Evolutionary conservation across 2,888 invertebrate species (phyloP).

Genomic region (Himalopsyche japonica): DNA sequence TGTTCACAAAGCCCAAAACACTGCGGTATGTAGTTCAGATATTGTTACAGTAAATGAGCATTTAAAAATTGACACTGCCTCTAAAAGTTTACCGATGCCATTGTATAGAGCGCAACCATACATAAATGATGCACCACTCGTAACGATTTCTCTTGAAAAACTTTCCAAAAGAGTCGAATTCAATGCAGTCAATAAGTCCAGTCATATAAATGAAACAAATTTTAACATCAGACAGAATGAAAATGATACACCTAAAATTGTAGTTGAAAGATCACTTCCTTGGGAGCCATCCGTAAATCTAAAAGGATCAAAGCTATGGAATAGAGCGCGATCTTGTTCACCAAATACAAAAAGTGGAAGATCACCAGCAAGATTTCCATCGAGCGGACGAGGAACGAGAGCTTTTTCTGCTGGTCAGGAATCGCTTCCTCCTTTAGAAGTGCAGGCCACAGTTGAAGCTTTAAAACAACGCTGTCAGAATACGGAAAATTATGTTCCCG

Average conservation of each 20-base stretch:
- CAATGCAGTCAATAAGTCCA: background rate
- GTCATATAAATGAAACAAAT: background rate
- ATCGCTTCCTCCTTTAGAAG: background rate
- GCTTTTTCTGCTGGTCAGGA: slow-evolving; percentile 34
- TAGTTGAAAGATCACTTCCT: slow-evolving; percentile 8
- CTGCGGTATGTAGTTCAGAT: background rate
- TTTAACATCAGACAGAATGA: background rate
- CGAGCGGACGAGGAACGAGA: slow-evolving; percentile 19
- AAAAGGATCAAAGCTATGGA: slow-evolving; percentile 27
- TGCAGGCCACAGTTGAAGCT: slow-evolving; percentile 49
- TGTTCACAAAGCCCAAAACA: background rate
- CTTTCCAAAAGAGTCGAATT: slow-evolving; percentile 22
- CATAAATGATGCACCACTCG: background rate
- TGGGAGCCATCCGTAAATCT: background rate
- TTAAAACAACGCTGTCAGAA: slow-evolving; percentile 60
- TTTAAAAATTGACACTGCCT: background rate
- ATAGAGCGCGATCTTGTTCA: slow-evolving; percentile 54
- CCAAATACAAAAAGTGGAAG: slow-evolving; percentile 46
- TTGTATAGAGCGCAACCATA: slow-evolving; percentile 31
- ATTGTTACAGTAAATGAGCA: background rate
- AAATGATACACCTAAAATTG: slow-evolving; percentile 15
- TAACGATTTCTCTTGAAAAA: background rate
- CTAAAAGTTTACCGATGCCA: slow-evolving; percentile 8
- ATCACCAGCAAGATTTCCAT: slow-evolving; percentile 38
- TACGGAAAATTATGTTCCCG: slow-evolving; percentile 69